These are phyloP conservation scores for Candoia aspera DNA, from an alignment of 2,113 vertebrate species.

Conservation along the genomic window DNA sequence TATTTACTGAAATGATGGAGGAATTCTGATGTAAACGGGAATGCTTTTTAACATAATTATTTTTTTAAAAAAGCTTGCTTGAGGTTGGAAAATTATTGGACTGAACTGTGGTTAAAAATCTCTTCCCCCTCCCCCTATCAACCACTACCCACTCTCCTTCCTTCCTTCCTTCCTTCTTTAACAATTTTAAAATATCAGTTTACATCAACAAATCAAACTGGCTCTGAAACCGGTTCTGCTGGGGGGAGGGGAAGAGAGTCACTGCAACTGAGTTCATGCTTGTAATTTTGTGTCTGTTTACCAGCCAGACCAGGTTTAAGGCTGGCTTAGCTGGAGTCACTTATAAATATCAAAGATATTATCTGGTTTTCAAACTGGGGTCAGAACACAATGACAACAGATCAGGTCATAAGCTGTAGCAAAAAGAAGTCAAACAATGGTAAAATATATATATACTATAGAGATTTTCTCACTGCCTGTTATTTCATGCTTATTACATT, in stretches of 20 bases:
- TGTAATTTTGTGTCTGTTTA: constrained; percentile 7
- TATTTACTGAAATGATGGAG: neutral
- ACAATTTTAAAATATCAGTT: constrained; percentile 10
- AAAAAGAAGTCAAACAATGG: neutral
- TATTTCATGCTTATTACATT: neutral
- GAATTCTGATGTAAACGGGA: neutral
- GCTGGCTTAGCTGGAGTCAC: constrained; percentile 44
- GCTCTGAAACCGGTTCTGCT: constrained; percentile 49
- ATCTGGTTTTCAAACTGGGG: constrained; percentile 42
- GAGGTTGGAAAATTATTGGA: constrained; percentile 13
- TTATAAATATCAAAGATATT: constrained; percentile 18
- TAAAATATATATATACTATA: neutral
- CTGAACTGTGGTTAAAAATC: constrained; percentile 18
- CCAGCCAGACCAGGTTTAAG: constrained; percentile 40
- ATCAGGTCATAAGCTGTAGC: constrained; percentile 12
- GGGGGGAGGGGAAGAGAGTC: neutral
- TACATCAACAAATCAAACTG: constrained; percentile 15
- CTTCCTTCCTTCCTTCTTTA: neutral
- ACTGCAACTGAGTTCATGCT: constrained; percentile 15
- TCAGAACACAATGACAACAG: constrained; percentile 12
- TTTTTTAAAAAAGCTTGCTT: neutral
- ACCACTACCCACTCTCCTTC: neutral
- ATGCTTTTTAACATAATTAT: neutral
- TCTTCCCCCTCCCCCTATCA: neutral
- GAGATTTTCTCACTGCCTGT: neutral